These are phyloP conservation scores for Gobionotothen gibberifrons DNA, from an alignment of 2,797 vertebrate species.

Conservation along the genomic window DNA sequence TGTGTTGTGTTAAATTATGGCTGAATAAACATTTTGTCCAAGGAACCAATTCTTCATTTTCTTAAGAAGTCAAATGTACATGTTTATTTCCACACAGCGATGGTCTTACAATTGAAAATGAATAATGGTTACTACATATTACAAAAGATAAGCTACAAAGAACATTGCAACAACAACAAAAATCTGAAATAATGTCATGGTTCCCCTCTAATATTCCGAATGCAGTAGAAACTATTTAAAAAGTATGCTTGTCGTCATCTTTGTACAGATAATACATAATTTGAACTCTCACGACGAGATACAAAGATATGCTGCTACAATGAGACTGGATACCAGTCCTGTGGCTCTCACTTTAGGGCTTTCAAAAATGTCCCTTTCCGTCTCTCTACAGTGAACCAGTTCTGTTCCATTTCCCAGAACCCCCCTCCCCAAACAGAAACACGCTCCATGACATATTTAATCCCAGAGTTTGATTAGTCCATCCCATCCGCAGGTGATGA, in stretches of 20 bases:
- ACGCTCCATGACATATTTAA: conserved; percentile 63
- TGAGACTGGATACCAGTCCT: conserved; percentile 87
- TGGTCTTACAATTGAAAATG: conserved; percentile 38
- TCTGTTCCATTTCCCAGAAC: conserved; percentile 11
- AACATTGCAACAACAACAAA: conserved; percentile 28
- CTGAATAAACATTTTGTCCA: not conserved
- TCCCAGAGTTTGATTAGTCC: conserved; percentile 99
- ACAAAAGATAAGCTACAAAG: conserved; percentile 31
- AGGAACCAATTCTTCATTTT: not conserved
- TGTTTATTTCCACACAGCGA: conserved; percentile 74
- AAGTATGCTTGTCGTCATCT: conserved; percentile 33
- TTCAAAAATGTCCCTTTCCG: conserved; percentile 18
- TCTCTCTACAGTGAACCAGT: conserved; percentile 4
- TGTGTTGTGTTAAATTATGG: conserved; percentile 12
- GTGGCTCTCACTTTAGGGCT: conserved; percentile 42
- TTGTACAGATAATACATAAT: conserved; percentile 50
- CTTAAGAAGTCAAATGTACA: conserved; percentile 52
- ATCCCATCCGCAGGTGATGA: conserved; percentile 98
- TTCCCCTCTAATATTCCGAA: not conserved
- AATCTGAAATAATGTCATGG: conserved; percentile 22
- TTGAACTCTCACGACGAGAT: conserved; percentile 20
- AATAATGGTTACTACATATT: not conserved
- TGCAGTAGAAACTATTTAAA: conserved; percentile 28
- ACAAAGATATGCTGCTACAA: conserved; percentile 63
- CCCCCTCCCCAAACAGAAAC: not conserved